Percentiles rank a stretch among this genome's conserved stretches.
These are phyloP conservation scores for Camptogramma bilineatum DNA, from an alignment of 2,888 invertebrate genomes.

Conservation along the genomic window DNA sequence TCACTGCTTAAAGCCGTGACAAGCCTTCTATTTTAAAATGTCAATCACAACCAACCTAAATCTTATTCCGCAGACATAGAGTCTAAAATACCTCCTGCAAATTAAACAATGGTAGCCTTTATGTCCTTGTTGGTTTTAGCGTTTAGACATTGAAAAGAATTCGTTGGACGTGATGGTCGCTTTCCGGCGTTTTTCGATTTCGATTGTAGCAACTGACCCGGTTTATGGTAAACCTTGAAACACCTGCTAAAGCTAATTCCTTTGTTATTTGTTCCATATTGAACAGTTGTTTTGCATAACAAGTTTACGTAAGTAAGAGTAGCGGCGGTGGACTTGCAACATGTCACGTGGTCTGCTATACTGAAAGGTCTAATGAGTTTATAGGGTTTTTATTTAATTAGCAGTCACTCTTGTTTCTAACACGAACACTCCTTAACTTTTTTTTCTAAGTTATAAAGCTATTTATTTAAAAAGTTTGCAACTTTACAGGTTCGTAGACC, in stretches of 20 bases:
- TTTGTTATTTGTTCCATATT: conserved; percentile 10
- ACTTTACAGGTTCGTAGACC: too few relatives aligned
- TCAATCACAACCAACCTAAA: too few relatives aligned
- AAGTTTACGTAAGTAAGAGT: neutral
- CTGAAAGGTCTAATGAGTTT: too few relatives aligned
- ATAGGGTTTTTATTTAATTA: too few relatives aligned
- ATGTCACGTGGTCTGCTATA: too few relatives aligned
- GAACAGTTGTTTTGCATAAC: neutral
- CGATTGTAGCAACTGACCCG: conserved; percentile 29
- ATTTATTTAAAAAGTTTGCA: too few relatives aligned
- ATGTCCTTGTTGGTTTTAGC: conserved; percentile 41
- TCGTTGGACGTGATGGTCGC: conserved; percentile 27
- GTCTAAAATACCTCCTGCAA: conserved; percentile 17
- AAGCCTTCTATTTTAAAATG: conserved; percentile 39
- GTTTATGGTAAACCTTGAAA: conserved; percentile 20
- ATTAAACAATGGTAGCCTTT: conserved; percentile 39
- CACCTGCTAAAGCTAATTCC: conserved; percentile 7
- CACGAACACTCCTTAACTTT: too few relatives aligned
- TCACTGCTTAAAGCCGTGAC: conserved; percentile 42
- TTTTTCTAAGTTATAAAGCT: too few relatives aligned
- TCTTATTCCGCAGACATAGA: conserved; percentile 25
- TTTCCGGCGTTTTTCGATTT: conserved; percentile 28
- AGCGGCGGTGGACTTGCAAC: too few relatives aligned
- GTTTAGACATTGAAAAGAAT: conserved; percentile 30
- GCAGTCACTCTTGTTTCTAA: too few relatives aligned